Percentiles rank a stretch among this genome's conserved stretches.
phyloP scores from a whole-genome alignment of 2,113 vertebrate species.

The Chascanopsetta lugubris region DNA sequence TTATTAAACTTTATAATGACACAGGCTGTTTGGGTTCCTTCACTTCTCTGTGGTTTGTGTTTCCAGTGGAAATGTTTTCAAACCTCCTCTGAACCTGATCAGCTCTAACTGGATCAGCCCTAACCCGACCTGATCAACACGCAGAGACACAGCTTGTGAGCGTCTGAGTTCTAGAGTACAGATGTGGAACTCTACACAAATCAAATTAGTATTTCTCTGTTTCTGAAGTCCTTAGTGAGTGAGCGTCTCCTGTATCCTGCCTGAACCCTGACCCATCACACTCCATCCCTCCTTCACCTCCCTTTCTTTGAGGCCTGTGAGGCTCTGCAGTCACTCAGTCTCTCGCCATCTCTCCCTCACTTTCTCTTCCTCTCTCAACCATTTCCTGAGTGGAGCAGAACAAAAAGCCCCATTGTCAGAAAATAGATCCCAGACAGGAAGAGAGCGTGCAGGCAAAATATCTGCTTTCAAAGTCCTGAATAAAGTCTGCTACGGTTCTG shows the following conservation, averaged over 20 bases:
- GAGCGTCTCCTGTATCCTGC: conserved; percentile 6
- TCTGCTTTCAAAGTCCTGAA: conserved; percentile 51
- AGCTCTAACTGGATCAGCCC: too few relatives aligned
- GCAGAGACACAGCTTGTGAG: too few relatives aligned
- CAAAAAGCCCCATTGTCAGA: conserved; percentile 74
- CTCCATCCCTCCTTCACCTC: conserved; percentile 38
- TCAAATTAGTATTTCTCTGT: too few relatives aligned
- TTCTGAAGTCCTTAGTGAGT: conserved; percentile 1
- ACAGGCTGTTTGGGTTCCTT: too few relatives aligned
- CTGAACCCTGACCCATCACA: conserved; percentile 23
- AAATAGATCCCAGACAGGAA: conserved; percentile 66
- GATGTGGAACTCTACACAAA: too few relatives aligned
- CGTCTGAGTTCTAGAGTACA: too few relatives aligned
- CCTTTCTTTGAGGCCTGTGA: conserved; percentile 48
- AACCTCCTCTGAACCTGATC: too few relatives aligned
- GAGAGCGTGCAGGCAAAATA: conserved; percentile 52
- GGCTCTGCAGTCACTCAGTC: conserved; percentile 35
- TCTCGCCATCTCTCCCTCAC: conserved; percentile 6
- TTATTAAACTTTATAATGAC: too few relatives aligned
- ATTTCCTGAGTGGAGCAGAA: conserved; percentile 68
- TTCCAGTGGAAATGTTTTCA: too few relatives aligned
- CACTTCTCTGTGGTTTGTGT: too few relatives aligned
- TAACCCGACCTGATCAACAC: too few relatives aligned
- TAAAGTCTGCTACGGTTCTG: conserved; percentile 55
- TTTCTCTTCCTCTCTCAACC: conserved; percentile 31